Base-by-base conservation (phyloP, 2,113 vertebrate species). In the Scatophagus argus region DNA sequence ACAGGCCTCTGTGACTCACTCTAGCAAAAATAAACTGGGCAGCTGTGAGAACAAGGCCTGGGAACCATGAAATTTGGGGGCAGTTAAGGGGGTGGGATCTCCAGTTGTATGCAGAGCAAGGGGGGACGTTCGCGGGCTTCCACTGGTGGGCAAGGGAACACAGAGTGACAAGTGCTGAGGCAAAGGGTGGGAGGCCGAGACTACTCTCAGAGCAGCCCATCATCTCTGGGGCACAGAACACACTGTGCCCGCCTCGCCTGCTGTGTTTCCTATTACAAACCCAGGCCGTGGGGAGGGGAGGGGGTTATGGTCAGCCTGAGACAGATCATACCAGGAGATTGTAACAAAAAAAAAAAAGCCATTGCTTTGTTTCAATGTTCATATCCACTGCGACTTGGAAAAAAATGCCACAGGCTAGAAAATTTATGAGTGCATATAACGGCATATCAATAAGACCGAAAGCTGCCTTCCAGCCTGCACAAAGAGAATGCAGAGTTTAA, bases 11-110 rank as follows among this genome's bases (percentile, higher is more conserved):
- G 85, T 93, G 94, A 95, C 86, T 95, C 94, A 95, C 84, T 86
- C 81, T 70, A 85, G 89, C 89, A 90, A 95, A 95, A 95, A 95
- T 95, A 95, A 95, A 94, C 91, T 52, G 64, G 89, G 85, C 89
- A 93, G 93, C 92, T 95, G 94, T 95, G 94, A 94, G 94, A 95
- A 95, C 92, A 89, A 91, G 94, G 91, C 94, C 93, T 95, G 94
- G 94, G 94, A 95, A 95, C 90, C 88, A 85, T 81, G 88, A 87
- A 85, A 88, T 92, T 81, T 87, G 52, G 88, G 91, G 91, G 87
- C 82, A 77, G 89, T 86, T 86, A 80, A 86, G 64, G 85, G 87
- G 89, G 84, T 64, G 83, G 89, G 87, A 43, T 82, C 61, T 83
- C 58, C 31, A 55, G 51, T 80, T 13, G 47, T 59, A 73, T 12